phyloP scores from a whole-genome alignment of 1,140 invertebrate species.

The Scaptodrosophila lebanonensis region DNA sequence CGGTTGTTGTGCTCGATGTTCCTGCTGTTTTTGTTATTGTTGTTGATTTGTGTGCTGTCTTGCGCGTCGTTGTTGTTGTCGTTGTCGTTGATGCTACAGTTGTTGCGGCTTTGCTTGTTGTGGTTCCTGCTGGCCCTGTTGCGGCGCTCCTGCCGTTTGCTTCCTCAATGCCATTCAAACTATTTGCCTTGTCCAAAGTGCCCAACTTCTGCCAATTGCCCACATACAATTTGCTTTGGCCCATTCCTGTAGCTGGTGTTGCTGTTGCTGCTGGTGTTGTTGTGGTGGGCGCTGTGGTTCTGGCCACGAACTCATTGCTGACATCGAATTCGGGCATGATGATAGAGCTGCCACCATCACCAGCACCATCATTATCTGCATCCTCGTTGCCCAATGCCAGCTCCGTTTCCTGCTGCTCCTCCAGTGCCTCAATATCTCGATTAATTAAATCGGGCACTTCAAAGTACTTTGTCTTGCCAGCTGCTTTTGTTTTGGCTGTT shows the following conservation, averaged over 20 bases:
- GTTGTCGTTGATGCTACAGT: constrained; percentile 13
- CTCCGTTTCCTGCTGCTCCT: constrained; percentile 16
- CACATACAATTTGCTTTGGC: constrained; percentile 27
- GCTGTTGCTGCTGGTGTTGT: background rate
- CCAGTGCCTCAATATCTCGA: constrained; percentile 58
- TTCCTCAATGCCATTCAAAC: constrained; percentile 1
- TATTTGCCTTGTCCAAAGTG: constrained; percentile 43
- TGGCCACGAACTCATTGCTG: constrained; percentile 25
- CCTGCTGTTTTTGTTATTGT: constrained; percentile 15
- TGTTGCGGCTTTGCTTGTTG: constrained; percentile 16
- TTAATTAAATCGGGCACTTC: constrained; percentile 76
- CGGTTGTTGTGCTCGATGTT: constrained; percentile 23
- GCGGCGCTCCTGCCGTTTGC: constrained; percentile 14
- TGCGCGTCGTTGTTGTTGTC: constrained; percentile 22
- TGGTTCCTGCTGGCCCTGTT: constrained; percentile 2
- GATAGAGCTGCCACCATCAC: constrained; percentile 17
- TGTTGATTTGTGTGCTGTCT: background rate
- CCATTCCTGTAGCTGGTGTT: constrained; percentile 15
- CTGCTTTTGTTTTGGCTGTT: constrained; percentile 39
- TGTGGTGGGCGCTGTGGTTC: constrained; percentile 5
- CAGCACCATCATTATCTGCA: constrained; percentile 5
- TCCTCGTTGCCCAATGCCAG: constrained; percentile 15
- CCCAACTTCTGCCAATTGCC: constrained; percentile 59
- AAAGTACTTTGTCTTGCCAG: constrained; percentile 60
- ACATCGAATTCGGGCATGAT: constrained; percentile 39